Conservation (phyloP, 2,888 invertebrate genomes). For the Tribolium freemani region DNA sequence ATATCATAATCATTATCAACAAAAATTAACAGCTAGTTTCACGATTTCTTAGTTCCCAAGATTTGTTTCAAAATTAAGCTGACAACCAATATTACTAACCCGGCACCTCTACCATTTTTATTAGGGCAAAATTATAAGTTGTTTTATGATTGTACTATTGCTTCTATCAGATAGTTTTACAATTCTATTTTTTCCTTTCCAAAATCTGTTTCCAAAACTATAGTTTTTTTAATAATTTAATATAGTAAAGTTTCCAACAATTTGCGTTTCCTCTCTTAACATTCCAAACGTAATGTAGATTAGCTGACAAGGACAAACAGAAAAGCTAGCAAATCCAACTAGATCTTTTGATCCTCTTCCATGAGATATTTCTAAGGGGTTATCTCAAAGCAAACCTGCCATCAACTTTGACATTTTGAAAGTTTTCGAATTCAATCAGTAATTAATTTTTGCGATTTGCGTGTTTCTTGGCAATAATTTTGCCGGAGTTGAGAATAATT, state of each 20-base stretch:
- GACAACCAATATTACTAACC: too few species aligned
- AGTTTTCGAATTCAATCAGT: not conserved
- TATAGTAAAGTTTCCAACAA: not conserved
- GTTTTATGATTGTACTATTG: too few species aligned
- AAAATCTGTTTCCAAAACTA: not conserved
- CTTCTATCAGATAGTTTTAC: too few species aligned
- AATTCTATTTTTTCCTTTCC: too few species aligned
- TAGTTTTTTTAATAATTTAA: not conserved
- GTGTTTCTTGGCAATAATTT: not conserved
- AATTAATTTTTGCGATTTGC: too few species aligned
- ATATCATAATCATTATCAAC: too few species aligned
- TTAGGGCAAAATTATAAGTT: too few species aligned
- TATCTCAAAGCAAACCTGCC: not conserved
- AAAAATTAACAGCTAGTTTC: too few species aligned
- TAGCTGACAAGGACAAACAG: not conserved
- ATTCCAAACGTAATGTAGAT: not conserved
- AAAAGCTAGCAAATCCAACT: not conserved
- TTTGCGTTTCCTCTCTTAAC: not conserved
- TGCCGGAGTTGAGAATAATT: conserved; percentile 19
- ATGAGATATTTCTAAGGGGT: not conserved
- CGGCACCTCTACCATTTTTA: too few species aligned
- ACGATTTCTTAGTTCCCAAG: too few species aligned
- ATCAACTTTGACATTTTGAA: not conserved
- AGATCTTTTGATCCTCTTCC: not conserved
- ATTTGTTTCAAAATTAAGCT: too few species aligned